Percentiles rank a stretch among this genome's conserved stretches.
These are phyloP conservation scores for Cercocebus atys DNA, from an alignment of 2,113 vertebrate species.

Conservation along the genomic window DNA sequence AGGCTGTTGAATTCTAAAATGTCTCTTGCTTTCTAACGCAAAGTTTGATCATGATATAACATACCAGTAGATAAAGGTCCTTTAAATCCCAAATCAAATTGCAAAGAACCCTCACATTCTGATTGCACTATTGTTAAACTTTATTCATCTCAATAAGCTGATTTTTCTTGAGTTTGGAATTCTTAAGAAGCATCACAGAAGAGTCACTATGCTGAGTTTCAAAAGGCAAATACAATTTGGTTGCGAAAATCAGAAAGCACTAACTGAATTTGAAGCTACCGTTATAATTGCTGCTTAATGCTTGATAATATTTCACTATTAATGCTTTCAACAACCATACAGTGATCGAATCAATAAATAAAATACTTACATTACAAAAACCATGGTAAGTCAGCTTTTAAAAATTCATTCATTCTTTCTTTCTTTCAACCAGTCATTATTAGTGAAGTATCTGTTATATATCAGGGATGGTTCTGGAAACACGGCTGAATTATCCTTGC, in stretches of 20 bases:
- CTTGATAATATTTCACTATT: background rate
- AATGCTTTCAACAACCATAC: background rate
- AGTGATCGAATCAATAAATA: conserved; percentile 31
- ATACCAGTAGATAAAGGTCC: background rate
- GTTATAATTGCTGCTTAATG: conserved; percentile 18
- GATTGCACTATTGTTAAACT: background rate
- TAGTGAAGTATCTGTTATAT: conserved; percentile 28
- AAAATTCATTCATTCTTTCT: background rate
- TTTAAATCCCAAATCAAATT: background rate
- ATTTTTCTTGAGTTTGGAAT: background rate
- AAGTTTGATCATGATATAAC: background rate
- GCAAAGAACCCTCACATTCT: conserved; percentile 15
- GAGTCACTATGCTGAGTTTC: background rate
- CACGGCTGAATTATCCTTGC: background rate
- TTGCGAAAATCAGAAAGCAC: background rate
- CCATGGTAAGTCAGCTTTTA: background rate
- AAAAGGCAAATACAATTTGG: background rate
- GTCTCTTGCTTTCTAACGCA: conserved; percentile 38
- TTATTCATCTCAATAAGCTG: background rate
- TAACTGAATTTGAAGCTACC: background rate
- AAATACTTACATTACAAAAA: conserved; percentile 11
- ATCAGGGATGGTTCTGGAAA: background rate
- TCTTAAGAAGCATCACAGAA: background rate
- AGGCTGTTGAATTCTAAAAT: conserved; percentile 47
- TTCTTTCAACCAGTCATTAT: background rate